A percentile compares a stretch with the other conserved stretches of the same genome.
These are phyloP conservation scores for Aythya baeri DNA, from an alignment of 2,113 vertebrate genomes.

Conservation along the genomic window DNA sequence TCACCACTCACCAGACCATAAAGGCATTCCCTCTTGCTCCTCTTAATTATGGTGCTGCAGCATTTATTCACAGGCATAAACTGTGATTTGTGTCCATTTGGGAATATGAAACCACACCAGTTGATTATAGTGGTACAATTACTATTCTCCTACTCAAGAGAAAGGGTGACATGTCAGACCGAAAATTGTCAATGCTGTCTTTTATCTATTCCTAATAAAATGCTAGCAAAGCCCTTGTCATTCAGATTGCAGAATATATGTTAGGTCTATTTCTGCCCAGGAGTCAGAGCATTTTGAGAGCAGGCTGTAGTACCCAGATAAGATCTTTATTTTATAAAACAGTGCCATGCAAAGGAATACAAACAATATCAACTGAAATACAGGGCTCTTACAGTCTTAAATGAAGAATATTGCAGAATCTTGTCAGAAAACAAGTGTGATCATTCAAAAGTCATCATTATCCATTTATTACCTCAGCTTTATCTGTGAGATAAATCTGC, in stretches of 20 bases:
- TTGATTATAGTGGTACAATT: neutral
- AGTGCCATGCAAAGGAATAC: neutral
- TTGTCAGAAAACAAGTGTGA: neutral
- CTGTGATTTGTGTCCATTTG: conserved; percentile 3
- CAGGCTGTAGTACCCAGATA: neutral
- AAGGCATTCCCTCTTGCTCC: conserved; percentile 27
- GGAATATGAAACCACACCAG: neutral
- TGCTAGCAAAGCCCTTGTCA: neutral
- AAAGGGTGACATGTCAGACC: neutral
- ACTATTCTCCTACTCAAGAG: neutral
- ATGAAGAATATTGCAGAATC: neutral
- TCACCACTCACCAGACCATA: conserved; percentile 6
- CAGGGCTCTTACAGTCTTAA: neutral
- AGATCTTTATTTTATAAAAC: neutral
- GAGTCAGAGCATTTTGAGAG: neutral
- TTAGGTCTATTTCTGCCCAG: neutral
- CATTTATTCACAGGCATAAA: neutral
- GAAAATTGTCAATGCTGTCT: neutral
- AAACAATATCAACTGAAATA: neutral
- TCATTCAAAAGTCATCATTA: neutral
- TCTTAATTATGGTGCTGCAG: conserved; percentile 26
- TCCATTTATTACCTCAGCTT: conserved; percentile 5
- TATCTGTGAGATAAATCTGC: neutral
- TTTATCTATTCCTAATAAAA: neutral
- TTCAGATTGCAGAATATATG: neutral